Evolutionary conservation across 2,113 vertebrate species (phyloP).

Genomic region (Ceyx melanurus): DNA sequence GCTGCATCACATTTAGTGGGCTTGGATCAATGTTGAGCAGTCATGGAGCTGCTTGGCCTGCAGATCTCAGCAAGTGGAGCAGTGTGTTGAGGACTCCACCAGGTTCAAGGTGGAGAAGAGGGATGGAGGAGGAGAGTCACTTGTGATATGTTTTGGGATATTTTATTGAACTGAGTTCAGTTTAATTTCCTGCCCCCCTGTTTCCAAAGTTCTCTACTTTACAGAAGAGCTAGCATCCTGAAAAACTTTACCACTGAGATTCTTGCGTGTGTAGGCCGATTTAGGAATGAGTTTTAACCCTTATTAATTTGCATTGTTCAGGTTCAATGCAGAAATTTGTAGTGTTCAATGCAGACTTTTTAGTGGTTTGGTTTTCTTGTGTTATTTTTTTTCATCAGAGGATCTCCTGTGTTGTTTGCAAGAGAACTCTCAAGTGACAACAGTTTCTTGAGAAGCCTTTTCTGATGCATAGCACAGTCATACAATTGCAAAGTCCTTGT

Average conservation of each 20-base stretch:
- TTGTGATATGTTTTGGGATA: background rate
- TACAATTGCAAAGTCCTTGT: background rate
- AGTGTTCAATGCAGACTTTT: background rate
- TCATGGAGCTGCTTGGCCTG: background rate
- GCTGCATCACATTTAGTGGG: background rate
- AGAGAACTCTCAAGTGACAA: background rate
- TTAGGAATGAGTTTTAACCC: background rate
- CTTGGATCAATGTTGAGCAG: background rate
- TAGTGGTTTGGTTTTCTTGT: background rate
- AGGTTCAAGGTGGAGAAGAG: background rate
- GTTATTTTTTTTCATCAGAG: background rate
- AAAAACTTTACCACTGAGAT: fast-evolving
- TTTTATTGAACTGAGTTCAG: background rate
- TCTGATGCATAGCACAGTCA: background rate
- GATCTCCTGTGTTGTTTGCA: background rate
- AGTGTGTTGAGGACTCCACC: background rate
- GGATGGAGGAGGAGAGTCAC: background rate
- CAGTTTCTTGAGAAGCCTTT: background rate
- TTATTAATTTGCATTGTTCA: background rate
- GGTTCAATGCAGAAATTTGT: background rate
- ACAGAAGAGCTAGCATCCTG: background rate
- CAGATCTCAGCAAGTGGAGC: background rate
- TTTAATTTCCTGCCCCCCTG: background rate
- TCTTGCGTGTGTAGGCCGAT: background rate
- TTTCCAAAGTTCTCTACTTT: background rate